A percentile compares a stretch with the other conserved stretches of the same genome.
phyloP scores from a whole-genome alignment of 2,888 invertebrate species.

The Mythimna pallens region DNA sequence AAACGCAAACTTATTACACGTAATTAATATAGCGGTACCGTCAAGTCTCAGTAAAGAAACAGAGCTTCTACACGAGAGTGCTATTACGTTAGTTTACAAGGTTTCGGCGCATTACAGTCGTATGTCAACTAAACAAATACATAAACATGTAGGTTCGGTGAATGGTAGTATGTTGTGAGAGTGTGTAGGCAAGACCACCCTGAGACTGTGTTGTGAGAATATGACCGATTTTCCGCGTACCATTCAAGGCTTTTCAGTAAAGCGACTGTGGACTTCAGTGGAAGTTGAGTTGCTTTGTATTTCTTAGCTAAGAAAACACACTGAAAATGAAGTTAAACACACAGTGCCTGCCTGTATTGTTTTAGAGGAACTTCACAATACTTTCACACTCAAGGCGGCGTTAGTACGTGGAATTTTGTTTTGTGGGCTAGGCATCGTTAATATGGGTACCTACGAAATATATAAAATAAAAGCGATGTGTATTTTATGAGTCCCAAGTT shows the following conservation, averaged over 20 bases:
- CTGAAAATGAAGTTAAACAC: conserved; percentile 26
- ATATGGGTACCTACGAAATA: background rate
- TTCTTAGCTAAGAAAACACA: conserved; percentile 27
- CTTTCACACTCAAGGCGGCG: background rate
- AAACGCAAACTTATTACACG: conserved; percentile 71
- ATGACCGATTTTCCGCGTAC: conserved; percentile 46
- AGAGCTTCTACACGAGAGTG: conserved; percentile 56
- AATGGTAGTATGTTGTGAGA: conserved; percentile 47
- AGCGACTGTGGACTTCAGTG: conserved; percentile 23
- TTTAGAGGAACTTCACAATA: background rate
- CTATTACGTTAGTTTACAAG: conserved; percentile 58
- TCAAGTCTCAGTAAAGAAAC: conserved; percentile 48
- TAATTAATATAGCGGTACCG: conserved; percentile 66
- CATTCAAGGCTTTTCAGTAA: conserved; percentile 45
- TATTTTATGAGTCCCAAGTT: background rate
- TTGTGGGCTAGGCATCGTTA: background rate
- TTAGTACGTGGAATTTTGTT: conserved; percentile 3
- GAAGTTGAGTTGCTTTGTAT: conserved; percentile 44
- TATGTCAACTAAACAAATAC: conserved; percentile 49
- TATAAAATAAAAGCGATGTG: background rate
- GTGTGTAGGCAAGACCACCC: conserved; percentile 58
- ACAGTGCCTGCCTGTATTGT: background rate
- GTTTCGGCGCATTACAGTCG: conserved; percentile 46
- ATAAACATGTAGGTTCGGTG: conserved; percentile 44
- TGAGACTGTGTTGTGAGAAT: conserved; percentile 45